Percentiles rank a stretch among this genome's conserved stretches.
phyloP scores from a whole-genome alignment of 2,888 invertebrate species.

The Idaea aversata region DNA sequence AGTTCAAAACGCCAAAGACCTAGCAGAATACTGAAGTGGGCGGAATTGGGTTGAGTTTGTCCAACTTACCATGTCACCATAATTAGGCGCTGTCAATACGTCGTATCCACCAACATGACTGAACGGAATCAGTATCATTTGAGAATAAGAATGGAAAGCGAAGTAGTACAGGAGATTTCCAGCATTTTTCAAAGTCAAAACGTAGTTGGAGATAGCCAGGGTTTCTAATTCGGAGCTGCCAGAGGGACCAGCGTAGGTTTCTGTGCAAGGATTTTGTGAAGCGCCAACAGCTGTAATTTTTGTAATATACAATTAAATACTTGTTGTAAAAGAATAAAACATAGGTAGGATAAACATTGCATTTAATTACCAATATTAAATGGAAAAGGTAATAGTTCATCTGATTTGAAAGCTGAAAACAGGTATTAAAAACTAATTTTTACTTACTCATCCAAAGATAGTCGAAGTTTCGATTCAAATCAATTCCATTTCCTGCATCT shows the following conservation, averaged over 20 bases:
- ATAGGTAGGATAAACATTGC: too few relatives aligned
- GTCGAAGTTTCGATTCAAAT: conserved; percentile 61
- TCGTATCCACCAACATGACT: conserved; percentile 50
- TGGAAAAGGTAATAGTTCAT: too few relatives aligned
- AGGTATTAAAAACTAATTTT: conserved; percentile 10
- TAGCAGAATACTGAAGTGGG: too few relatives aligned
- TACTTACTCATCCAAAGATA: conserved; percentile 60
- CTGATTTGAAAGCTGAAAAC: conserved; percentile 2
- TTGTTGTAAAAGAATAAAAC: too few relatives aligned
- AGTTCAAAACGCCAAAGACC: too few relatives aligned
- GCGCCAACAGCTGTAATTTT: conserved; percentile 52
- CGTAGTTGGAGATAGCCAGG: conserved; percentile 53
- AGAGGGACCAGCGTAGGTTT: conserved; percentile 72
- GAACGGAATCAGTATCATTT: conserved; percentile 70
- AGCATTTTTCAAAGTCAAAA: conserved; percentile 38
- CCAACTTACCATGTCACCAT: conserved; percentile 54
- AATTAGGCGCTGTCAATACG: conserved; percentile 50
- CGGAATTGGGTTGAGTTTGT: too few relatives aligned
- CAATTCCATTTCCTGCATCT: conserved; percentile 64
- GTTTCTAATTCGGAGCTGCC: conserved; percentile 78
- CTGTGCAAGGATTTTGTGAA: conserved; percentile 59
- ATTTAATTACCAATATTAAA: too few relatives aligned
- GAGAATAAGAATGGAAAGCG: conserved; percentile 79
- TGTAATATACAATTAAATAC: background rate
- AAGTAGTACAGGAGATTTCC: conserved; percentile 66